Conservation (phyloP, 2,888 invertebrate species). For the Lasioglossum marginatum region DNA sequence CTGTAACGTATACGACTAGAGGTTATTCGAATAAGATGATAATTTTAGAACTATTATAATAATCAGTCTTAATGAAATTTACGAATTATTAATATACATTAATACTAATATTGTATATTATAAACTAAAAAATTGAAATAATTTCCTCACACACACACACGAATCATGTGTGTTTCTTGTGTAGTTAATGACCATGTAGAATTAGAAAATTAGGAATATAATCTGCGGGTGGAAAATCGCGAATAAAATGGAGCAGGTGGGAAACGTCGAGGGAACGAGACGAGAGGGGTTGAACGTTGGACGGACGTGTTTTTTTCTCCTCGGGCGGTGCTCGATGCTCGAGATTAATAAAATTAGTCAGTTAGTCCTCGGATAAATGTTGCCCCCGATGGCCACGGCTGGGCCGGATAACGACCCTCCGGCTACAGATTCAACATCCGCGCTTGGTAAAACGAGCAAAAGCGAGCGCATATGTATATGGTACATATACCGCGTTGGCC, state of each 20-base stretch:
- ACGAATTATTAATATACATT: too few species aligned
- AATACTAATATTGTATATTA: too few species aligned
- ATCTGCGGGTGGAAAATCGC: background rate
- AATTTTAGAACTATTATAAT: too few species aligned
- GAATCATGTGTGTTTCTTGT: too few species aligned
- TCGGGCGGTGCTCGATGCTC: background rate
- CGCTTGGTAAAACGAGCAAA: conserved; percentile 18
- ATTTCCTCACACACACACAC: too few species aligned
- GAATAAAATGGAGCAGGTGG: background rate
- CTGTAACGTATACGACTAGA: background rate
- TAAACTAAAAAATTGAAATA: background rate
- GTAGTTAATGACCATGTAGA: background rate
- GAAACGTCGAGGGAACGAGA: background rate
- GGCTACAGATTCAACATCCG: conserved; percentile 2
- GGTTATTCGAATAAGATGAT: background rate
- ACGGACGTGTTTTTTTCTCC: background rate
- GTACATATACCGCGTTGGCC: background rate
- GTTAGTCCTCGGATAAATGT: conserved; percentile 9
- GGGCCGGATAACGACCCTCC: conserved; percentile 36
- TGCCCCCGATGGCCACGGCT: background rate
- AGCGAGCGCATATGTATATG: background rate
- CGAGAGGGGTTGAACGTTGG: background rate
- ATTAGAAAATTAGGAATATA: background rate
- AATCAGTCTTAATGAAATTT: too few species aligned
- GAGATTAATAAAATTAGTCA: conserved; percentile 42